phyloP scores from a whole-genome alignment of 2,797 vertebrate species.

The Acanthurus lineatus region DNA sequence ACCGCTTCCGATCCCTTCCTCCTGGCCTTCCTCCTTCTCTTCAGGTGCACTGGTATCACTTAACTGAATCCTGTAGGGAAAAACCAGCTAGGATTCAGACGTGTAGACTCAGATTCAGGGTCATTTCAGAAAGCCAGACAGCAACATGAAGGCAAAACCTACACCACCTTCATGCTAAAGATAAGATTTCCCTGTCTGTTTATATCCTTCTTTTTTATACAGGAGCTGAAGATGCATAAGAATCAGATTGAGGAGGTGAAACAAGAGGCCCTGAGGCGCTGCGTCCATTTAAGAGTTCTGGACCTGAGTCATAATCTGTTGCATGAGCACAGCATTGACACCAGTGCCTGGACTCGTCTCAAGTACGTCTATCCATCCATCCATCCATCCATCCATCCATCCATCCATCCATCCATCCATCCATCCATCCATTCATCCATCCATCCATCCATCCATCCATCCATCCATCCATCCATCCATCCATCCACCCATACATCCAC shows the following conservation, averaged over 20 bases:
- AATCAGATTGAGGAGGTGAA: constrained; percentile 83
- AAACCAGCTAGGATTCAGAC: background rate
- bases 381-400: constrained; percentile 2
- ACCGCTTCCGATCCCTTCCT: constrained; percentile 83
- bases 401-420: constrained; percentile 4
- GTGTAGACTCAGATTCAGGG: background rate
- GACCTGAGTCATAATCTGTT: constrained; percentile 87
- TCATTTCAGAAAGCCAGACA: background rate
- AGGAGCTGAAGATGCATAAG: constrained; percentile 84
- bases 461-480: no score
- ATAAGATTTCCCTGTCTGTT: background rate
- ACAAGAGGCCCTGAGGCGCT: constrained; percentile 77
- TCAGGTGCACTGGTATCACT: constrained; percentile 77
- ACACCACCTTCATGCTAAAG: background rate
- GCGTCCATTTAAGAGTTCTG: constrained; percentile 77
- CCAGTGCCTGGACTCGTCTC: constrained; percentile 78
- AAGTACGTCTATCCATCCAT: constrained; percentile 66
- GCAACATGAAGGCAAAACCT: background rate
- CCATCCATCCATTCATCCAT: no score
- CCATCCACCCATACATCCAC: constrained; percentile 10
- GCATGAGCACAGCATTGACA: constrained; percentile 79
- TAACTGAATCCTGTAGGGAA: background rate
- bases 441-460: no score
- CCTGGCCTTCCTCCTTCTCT: constrained; percentile 83
- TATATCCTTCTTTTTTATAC: background rate